Conservation (phyloP, 2,888 invertebrate genomes). For the Xestia c-nigrum region DNA sequence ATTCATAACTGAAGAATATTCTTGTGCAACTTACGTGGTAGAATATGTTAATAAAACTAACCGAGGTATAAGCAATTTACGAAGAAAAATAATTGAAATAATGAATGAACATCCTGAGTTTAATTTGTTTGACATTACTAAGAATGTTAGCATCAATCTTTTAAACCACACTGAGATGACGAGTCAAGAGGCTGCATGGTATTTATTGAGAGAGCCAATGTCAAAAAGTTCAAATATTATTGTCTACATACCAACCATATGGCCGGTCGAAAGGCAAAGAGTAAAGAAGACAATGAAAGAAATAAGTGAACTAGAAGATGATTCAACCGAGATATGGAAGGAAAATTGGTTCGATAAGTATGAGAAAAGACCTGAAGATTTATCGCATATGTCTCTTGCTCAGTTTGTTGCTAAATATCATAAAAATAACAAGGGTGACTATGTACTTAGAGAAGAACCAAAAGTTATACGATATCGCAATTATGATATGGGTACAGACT, state of each 20-base stretch:
- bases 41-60: slow-evolving; percentile 79
- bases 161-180: slow-evolving; percentile 44
- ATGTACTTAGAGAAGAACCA: slow-evolving; percentile 56
- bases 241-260: slow-evolving; percentile 2
- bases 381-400: slow-evolving; percentile 2
- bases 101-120: slow-evolving; percentile 69
- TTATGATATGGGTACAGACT: slow-evolving; percentile 72
- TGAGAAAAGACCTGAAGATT: slow-evolving; percentile 6
- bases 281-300: slow-evolving; percentile 9
- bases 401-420: slow-evolving; percentile 14
- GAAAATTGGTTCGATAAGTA: slow-evolving; percentile 12
- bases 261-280: neutral
- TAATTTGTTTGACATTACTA: slow-evolving; percentile 61
- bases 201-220: slow-evolving; percentile 9
- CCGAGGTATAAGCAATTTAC: slow-evolving; percentile 75
- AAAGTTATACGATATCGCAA: slow-evolving; percentile 73
- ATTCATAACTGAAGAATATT: slow-evolving; percentile 78
- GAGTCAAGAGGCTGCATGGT: slow-evolving; percentile 7
- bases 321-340: slow-evolving; percentile 2
- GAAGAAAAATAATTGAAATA: slow-evolving; percentile 70
- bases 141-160: slow-evolving; percentile 59
- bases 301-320: slow-evolving; percentile 8
- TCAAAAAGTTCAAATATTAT: slow-evolving; percentile 5
- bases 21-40: slow-evolving; percentile 78
- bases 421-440: slow-evolving; percentile 24